Conservation (phyloP, 2,113 vertebrate genomes). For the Gobius niger region DNA sequence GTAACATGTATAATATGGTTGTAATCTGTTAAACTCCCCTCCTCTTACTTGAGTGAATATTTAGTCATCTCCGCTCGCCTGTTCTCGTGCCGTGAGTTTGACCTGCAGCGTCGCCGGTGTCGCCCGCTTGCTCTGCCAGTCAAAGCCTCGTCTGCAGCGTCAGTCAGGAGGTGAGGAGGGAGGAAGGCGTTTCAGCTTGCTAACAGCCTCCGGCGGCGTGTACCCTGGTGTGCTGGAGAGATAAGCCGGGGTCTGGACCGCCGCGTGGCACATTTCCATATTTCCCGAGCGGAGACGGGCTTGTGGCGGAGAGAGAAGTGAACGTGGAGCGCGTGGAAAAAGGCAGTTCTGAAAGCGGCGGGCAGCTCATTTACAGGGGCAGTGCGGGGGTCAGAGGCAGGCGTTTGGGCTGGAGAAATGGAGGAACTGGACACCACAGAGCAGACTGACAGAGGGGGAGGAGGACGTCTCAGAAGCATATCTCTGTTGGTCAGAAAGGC, state of each 20-base stretch:
- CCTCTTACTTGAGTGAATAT: not conserved
- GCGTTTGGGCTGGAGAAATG: not conserved
- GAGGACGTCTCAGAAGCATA: not conserved
- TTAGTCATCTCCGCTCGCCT: not conserved
- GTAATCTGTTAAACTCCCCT: no score
- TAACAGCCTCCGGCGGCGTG: conserved; percentile 55
- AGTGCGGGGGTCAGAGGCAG: conserved; percentile 1
- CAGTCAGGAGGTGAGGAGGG: conserved; percentile 49
- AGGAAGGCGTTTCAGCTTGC: conserved; percentile 54
- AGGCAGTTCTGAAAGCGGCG: conserved; percentile 3
- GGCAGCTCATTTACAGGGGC: conserved; percentile 6
- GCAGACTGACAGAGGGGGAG: not conserved
- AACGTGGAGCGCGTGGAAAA: conserved; percentile 18
- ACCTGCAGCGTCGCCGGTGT: conserved; percentile 55
- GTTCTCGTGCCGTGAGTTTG: conserved; percentile 21
- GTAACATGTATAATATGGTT: no score
- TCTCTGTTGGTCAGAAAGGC: not conserved
- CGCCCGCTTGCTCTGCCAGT: conserved; percentile 70
- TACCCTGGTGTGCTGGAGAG: conserved; percentile 46
- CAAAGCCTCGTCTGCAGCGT: conserved; percentile 50
- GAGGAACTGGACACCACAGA: not conserved
- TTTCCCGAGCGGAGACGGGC: conserved; percentile 3
- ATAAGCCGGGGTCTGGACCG: conserved; percentile 59
- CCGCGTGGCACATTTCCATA: conserved; percentile 48
- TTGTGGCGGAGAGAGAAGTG: conserved; percentile 11